Evolutionary conservation across 2,113 vertebrate species (phyloP).

Genomic region (Oncorhynchus masou): DNA sequence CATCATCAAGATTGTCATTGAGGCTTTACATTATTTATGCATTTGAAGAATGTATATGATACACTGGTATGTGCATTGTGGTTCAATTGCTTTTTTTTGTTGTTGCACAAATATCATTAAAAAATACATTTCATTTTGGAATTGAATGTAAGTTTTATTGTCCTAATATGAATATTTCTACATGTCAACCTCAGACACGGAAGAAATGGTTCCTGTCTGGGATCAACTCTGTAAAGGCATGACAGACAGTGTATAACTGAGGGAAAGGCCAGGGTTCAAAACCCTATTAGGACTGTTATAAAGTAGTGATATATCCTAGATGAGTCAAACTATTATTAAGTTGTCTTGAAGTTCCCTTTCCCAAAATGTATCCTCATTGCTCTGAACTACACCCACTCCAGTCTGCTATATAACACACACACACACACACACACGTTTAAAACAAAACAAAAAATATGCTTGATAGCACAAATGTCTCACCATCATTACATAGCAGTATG

Average conservation of each 20-base stretch:
- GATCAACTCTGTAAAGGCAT: neutral
- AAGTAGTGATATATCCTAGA: neutral
- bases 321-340: too few relatives aligned
- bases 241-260: too few relatives aligned
- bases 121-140: neutral
- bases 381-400: neutral
- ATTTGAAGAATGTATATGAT: too few relatives aligned
- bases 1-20: too few relatives aligned
- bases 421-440: slow-evolving; percentile 18
- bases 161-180: neutral
- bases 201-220: neutral
- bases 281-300: neutral
- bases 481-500: slow-evolving; percentile 39
- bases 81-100: too few relatives aligned
- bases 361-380: too few relatives aligned
- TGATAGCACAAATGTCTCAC: neutral
- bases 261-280: neutral
- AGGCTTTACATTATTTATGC: too few relatives aligned
- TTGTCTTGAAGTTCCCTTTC: too few relatives aligned
- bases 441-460: neutral
- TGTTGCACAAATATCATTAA: neutral
- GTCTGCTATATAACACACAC: neutral
- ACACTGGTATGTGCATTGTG: too few relatives aligned
- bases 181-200: neutral
- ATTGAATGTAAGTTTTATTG: slow-evolving; percentile 1